These are phyloP conservation scores for Hystrix cristata DNA, from an alignment of 2,113 vertebrate species.

Conservation along the genomic window DNA sequence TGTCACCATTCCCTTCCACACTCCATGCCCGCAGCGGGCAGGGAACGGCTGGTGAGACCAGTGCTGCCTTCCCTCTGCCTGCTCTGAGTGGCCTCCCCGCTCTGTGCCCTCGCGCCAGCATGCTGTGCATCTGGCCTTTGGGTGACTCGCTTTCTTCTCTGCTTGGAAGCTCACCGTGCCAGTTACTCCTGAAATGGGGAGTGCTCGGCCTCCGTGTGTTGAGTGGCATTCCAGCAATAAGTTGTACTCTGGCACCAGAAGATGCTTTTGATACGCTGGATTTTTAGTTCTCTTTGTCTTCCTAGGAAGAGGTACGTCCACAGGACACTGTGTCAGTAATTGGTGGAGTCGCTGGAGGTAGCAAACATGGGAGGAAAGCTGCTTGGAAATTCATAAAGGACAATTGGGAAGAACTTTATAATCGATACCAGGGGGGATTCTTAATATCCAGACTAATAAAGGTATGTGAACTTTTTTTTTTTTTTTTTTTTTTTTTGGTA, in stretches of 20 bases:
- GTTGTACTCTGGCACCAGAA: constrained; percentile 15
- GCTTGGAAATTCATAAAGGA: constrained; percentile 99
- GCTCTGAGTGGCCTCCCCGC: neutral
- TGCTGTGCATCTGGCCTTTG: neutral
- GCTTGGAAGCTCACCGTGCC: constrained; percentile 43
- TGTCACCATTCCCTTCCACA: neutral
- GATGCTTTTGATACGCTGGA: neutral
- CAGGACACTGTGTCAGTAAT: constrained; percentile 99
- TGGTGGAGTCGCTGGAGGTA: constrained; percentile 97
- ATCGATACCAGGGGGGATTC: constrained; percentile 99
- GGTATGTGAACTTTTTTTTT: constrained; percentile 85
- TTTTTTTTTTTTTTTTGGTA: too few species aligned
- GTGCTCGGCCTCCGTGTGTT: neutral
- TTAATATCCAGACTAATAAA: constrained; percentile 99
- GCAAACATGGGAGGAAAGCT: constrained; percentile 96
- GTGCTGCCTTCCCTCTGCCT: neutral
- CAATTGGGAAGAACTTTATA: constrained; percentile 99
- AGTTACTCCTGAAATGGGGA: constrained; percentile 41
- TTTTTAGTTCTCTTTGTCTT: fast-evolving
- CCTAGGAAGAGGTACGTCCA: constrained; percentile 98
- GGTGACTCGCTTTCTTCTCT: neutral
- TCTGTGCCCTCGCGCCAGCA: neutral
- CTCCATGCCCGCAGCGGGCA: too few species aligned
- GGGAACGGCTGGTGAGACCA: too few species aligned
- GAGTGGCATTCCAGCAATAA: neutral